Percentiles rank a stretch among this genome's conserved stretches.
Evolutionary conservation across 2,113 vertebrate species (phyloP).

Genomic region (Dermatemys mawii): DNA sequence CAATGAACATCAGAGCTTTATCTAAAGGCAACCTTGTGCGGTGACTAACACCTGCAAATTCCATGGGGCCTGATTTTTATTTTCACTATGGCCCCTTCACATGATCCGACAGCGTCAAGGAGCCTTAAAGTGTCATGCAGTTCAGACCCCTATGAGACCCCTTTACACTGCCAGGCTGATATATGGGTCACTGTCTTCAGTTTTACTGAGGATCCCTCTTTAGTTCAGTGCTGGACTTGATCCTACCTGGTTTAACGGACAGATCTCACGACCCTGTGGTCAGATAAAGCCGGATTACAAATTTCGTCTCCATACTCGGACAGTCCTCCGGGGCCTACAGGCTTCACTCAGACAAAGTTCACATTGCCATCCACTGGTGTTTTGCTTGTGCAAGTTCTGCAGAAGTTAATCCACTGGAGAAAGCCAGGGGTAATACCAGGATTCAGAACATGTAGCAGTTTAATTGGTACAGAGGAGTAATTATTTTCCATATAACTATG

Average conservation of each 20-base stretch:
- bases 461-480: background rate
- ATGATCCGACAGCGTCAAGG: background rate
- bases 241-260: background rate
- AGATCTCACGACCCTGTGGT: constrained; percentile 34
- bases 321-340: background rate
- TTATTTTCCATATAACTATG: background rate
- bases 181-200: background rate
- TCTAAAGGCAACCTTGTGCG: fast-evolving
- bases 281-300: constrained; percentile 48
- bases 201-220: constrained; percentile 9
- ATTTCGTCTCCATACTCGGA: constrained; percentile 10
- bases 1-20: background rate
- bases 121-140: background rate
- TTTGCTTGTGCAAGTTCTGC: constrained; percentile 44
- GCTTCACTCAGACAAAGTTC: constrained; percentile 28
- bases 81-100: background rate
- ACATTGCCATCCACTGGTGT: constrained; percentile 50
- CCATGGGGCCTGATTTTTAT: background rate
- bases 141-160: background rate
- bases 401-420: constrained; percentile 6
- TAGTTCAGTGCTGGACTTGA: background rate
- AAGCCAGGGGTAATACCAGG: constrained; percentile 7
- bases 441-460: constrained; percentile 32
- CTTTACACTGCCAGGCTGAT: background rate
- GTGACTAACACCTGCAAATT: background rate